Percentiles rank a stretch among this genome's conserved stretches.
Evolutionary conservation across 2,888 invertebrate genomes (phyloP).

Genomic region (Lasioglossum leucozonium): DNA sequence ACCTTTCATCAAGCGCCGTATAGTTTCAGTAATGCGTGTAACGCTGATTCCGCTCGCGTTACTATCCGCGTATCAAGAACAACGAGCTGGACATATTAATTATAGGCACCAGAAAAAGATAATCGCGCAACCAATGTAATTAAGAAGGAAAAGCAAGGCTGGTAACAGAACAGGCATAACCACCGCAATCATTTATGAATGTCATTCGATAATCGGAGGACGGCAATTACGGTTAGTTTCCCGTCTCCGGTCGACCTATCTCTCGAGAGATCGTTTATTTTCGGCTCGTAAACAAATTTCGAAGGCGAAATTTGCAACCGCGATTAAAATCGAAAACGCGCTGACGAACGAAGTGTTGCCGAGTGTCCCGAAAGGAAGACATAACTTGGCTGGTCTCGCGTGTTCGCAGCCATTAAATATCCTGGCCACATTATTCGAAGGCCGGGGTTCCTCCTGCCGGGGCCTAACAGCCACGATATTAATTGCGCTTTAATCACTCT

Average conservation of each 20-base stretch:
- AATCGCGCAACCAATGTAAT: background rate
- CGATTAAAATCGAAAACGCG: background rate
- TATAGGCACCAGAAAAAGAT: background rate
- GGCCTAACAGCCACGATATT: background rate
- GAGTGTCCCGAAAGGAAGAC: background rate
- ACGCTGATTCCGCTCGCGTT: background rate
- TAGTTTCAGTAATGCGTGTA: background rate
- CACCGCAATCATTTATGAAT: background rate
- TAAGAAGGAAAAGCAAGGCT: background rate
- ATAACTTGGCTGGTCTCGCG: background rate
- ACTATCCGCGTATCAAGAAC: background rate
- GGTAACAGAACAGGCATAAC: background rate
- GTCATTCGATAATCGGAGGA: background rate
- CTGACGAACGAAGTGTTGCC: conserved; percentile 3
- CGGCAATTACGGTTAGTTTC: background rate
- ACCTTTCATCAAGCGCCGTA: background rate
- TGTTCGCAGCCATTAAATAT: conserved; percentile 3
- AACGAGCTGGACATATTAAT: background rate
- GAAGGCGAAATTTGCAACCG: background rate
- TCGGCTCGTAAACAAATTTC: background rate
- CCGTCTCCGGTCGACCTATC: too few species aligned
- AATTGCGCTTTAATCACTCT: conserved; percentile 5
- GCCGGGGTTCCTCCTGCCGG: background rate
- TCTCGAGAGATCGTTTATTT: background rate
- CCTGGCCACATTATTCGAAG: background rate